phyloP scores from a whole-genome alignment of 2,888 invertebrate genomes.

The Trissonchulus sp. region DNA sequence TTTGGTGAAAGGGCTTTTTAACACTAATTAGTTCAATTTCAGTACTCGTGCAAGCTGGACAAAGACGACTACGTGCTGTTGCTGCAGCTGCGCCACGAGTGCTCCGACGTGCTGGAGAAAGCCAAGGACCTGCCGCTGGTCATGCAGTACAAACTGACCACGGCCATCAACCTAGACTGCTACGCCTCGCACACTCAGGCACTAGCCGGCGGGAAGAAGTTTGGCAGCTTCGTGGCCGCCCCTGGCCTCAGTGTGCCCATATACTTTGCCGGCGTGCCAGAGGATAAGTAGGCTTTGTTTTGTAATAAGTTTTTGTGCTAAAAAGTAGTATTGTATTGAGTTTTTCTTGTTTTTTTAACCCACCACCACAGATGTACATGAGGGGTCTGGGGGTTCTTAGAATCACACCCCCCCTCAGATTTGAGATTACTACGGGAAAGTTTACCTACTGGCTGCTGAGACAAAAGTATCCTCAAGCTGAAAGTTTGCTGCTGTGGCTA shows the following conservation, averaged over 20 bases:
- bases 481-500: too few species aligned
- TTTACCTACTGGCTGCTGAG: too few species aligned
- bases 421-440: too few species aligned
- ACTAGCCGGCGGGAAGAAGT: constrained; percentile 67
- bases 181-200: constrained; percentile 67
- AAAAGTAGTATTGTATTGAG: too few species aligned
- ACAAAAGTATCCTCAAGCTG: too few species aligned
- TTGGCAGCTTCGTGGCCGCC: constrained; percentile 60
- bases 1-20: too few species aligned
- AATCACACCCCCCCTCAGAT: too few species aligned
- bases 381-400: too few species aligned
- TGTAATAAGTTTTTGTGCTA: constrained; percentile 7
- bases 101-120: constrained; percentile 73
- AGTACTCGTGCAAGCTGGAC: constrained; percentile 80
- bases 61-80: constrained; percentile 87
- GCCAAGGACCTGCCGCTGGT: constrained; percentile 68
- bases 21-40: constrained; percentile 41
- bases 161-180: constrained; percentile 69
- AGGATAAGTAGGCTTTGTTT: constrained; percentile 69
- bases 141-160: constrained; percentile 68
- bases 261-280: constrained; percentile 69
- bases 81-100: constrained; percentile 83
- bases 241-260: constrained; percentile 66
- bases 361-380: too few species aligned
- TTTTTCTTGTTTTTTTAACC: too few species aligned